Evolutionary conservation across 1,140 invertebrate species (phyloP).

Genomic region (Idris sp.): DNA sequence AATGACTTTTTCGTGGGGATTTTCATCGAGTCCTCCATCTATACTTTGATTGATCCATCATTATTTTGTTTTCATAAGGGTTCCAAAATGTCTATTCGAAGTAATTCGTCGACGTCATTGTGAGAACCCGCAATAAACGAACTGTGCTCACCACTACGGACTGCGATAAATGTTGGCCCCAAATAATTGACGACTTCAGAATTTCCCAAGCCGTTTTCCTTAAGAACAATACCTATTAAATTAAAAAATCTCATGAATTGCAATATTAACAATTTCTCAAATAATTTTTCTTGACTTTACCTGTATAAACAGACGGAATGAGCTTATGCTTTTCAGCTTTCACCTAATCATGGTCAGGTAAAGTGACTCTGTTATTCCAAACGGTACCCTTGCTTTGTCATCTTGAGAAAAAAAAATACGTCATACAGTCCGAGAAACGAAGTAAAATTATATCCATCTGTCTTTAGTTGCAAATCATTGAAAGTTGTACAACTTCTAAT

Average conservation of each 20-base stretch:
- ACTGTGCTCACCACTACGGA: no score
- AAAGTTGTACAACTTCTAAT: background rate
- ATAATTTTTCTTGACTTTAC: no score
- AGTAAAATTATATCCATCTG: constrained; percentile 10
- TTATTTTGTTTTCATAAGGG: constrained; percentile 57
- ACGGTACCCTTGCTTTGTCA: constrained; percentile 72
- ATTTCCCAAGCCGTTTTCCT: no score
- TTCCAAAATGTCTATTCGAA: background rate
- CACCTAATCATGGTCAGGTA: constrained; percentile 77
- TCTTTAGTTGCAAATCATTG: background rate
- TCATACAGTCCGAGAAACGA: constrained; percentile 34
- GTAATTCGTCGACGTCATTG: background rate
- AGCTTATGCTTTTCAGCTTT: constrained; percentile 68
- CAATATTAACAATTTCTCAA: no score
- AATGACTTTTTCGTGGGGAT: constrained; percentile 71
- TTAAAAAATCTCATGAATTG: no score
- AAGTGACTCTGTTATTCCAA: constrained; percentile 71
- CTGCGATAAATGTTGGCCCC: no score
- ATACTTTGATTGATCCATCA: constrained; percentile 26
- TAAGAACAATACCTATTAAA: no score
- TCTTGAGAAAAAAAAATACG: constrained; percentile 39
- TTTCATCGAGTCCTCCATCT: constrained; percentile 73
- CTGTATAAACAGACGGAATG: no score
- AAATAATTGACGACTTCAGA: no score
- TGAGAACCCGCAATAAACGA: no score